These are phyloP conservation scores for Macquaria australasica DNA, from an alignment of 2,113 vertebrate genomes.

Conservation along the genomic window DNA sequence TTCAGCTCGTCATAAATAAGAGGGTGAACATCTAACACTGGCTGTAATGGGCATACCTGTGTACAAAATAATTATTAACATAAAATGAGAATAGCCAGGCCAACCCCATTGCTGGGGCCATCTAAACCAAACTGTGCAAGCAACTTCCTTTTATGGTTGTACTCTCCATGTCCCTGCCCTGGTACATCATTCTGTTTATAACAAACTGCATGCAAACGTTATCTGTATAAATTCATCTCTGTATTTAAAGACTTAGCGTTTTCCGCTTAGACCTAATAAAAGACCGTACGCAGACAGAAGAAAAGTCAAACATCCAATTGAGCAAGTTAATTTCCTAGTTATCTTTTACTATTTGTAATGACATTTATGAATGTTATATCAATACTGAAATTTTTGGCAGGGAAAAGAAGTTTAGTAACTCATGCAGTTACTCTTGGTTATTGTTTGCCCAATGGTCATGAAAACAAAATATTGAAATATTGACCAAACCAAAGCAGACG, in stretches of 20 bases:
- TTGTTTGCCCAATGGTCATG: background rate
- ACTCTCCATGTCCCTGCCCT: constrained; percentile 27
- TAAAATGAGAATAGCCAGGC: constrained; percentile 70
- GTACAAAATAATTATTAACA: constrained; percentile 42
- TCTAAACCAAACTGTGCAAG: constrained; percentile 66
- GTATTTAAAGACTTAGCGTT: background rate
- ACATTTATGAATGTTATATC: background rate
- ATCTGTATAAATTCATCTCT: constrained; percentile 10
- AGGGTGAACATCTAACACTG: background rate
- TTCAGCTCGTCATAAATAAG: constrained; percentile 25
- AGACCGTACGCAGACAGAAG: background rate
- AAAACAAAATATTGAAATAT: constrained; percentile 6
- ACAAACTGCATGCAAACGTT: constrained; percentile 18
- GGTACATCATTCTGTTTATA: constrained; percentile 21
- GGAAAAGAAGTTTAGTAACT: background rate
- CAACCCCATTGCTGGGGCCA: constrained; percentile 46
- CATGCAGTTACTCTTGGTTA: background rate
- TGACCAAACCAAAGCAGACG: background rate
- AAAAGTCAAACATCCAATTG: background rate
- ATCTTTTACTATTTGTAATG: background rate
- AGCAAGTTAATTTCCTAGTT: background rate
- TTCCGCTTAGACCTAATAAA: background rate
- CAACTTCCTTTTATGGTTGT: constrained; percentile 76
- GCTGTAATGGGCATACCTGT: constrained; percentile 19
- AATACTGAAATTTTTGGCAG: background rate